These are phyloP conservation scores for Netelia melanura DNA, from an alignment of 2,888 invertebrate genomes.

Conservation along the genomic window DNA sequence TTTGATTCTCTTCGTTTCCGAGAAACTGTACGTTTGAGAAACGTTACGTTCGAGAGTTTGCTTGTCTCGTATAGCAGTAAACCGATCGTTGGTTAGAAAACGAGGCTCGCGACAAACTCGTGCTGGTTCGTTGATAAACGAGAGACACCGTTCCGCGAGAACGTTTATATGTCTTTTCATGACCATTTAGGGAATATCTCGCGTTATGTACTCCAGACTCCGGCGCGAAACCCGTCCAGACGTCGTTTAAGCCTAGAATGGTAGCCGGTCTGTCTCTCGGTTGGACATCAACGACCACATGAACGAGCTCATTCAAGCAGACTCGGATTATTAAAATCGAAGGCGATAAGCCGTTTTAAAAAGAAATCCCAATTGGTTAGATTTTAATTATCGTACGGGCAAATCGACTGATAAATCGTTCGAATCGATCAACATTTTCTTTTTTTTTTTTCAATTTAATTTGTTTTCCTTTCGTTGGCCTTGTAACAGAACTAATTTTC, in stretches of 20 bases:
- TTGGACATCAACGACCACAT: neutral
- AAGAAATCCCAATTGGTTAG: too few relatives aligned
- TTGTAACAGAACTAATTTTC: neutral
- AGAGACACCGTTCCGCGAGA: slow-evolving; percentile 35
- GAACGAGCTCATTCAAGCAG: neutral
- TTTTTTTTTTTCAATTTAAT: too few relatives aligned
- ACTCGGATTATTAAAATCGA: too few relatives aligned
- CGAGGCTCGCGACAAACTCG: neutral
- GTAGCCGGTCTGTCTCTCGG: slow-evolving; percentile 1
- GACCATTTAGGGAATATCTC: slow-evolving; percentile 59
- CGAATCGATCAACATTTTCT: too few relatives aligned
- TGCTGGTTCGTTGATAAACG: neutral
- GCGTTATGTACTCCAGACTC: slow-evolving; percentile 50
- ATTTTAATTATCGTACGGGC: too few relatives aligned
- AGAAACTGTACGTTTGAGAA: neutral
- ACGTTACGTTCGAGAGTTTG: neutral
- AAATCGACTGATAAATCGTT: too few relatives aligned
- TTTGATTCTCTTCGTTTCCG: neutral
- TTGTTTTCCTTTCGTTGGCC: too few relatives aligned
- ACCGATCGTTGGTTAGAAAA: neutral
- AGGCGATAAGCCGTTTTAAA: too few relatives aligned
- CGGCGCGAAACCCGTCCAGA: slow-evolving; percentile 54
- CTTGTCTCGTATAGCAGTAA: slow-evolving; percentile 5
- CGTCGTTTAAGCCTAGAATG: slow-evolving; percentile 24
- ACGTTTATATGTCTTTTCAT: slow-evolving; percentile 39